A percentile compares a stretch with the other conserved stretches of the same genome.
phyloP scores from a whole-genome alignment of 1,140 invertebrate species.

The Drosophila saltans region DNA sequence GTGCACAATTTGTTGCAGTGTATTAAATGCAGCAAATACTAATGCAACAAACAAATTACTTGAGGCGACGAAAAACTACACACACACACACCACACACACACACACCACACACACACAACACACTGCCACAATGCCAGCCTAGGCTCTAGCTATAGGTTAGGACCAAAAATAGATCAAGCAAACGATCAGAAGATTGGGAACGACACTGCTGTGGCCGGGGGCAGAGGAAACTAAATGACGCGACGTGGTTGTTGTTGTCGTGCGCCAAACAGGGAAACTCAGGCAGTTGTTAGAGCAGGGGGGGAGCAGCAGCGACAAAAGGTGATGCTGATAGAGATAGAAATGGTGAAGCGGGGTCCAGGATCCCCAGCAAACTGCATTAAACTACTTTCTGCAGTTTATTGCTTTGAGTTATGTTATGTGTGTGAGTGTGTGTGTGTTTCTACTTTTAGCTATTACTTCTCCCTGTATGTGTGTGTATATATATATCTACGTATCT shows the following conservation, averaged over 20 bases:
- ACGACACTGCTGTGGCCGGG: slow-evolving; percentile 9
- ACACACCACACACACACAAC: slow-evolving; percentile 23
- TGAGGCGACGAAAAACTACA: slow-evolving; percentile 72
- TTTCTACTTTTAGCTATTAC: slow-evolving; percentile 72
- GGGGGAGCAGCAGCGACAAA: neutral
- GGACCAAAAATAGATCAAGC: slow-evolving; percentile 72
- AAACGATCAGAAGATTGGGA: slow-evolving; percentile 55
- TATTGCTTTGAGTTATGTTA: slow-evolving; percentile 56
- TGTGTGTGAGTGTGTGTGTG: slow-evolving; percentile 32
- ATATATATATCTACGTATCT: slow-evolving; percentile 26
- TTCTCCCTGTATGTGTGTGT: slow-evolving; percentile 7
- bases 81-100: slow-evolving; percentile 36
- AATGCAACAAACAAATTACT: slow-evolving; percentile 79
- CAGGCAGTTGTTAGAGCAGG: slow-evolving; percentile 10
- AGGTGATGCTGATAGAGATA: neutral
- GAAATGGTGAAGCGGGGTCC: slow-evolving; percentile 12
- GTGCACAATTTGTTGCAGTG: slow-evolving; percentile 43
- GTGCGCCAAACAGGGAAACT: slow-evolving; percentile 69
- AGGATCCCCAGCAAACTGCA: slow-evolving; percentile 82
- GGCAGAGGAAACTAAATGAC: slow-evolving; percentile 49
- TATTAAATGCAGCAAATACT: slow-evolving; percentile 53
- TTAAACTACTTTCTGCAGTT: slow-evolving; percentile 81
- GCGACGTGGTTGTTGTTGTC: slow-evolving; percentile 68
- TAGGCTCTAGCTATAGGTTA: slow-evolving; percentile 39
- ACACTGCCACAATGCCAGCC: slow-evolving; percentile 30